These are phyloP conservation scores for Tenebrosternarchus preto DNA, from an alignment of 2,113 vertebrate genomes.

Conservation along the genomic window DNA sequence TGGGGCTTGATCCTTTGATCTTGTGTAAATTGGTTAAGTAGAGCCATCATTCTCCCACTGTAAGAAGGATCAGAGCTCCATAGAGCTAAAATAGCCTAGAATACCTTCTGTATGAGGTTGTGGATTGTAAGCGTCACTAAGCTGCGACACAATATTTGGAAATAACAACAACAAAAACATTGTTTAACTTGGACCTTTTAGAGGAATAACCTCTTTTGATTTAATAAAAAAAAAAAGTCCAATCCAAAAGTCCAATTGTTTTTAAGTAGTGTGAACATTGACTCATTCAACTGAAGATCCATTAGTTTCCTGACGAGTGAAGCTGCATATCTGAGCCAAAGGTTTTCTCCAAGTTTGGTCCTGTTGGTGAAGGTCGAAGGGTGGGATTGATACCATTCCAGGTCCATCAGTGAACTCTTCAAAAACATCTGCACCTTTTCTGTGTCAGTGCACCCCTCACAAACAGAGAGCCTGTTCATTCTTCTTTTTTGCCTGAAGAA, in stretches of 20 bases:
- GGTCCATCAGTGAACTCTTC: constrained; percentile 42
- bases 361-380: background rate
- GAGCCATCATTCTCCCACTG: too few species aligned
- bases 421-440: constrained; percentile 32
- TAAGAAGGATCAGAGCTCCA: too few species aligned
- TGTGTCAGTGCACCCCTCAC: constrained; percentile 53
- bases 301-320: background rate
- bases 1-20: background rate
- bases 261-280: background rate
- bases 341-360: constrained; percentile 22
- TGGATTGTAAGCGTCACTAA: background rate
- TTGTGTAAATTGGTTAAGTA: background rate
- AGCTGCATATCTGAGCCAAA: background rate
- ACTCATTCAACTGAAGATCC: background rate
- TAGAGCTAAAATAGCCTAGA: too few species aligned
- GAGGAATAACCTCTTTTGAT: background rate
- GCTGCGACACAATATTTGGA: background rate
- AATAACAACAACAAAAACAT: too few species aligned
- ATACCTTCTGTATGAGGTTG: background rate
- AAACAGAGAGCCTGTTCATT: constrained; percentile 49
- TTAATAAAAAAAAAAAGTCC: background rate
- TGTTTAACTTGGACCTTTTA: background rate
- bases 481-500: constrained; percentile 16
- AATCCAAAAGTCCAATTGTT: too few species aligned
- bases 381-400: background rate